phyloP scores from a whole-genome alignment of 1,140 invertebrate genomes.

The Temnothorax nylanderi region DNA sequence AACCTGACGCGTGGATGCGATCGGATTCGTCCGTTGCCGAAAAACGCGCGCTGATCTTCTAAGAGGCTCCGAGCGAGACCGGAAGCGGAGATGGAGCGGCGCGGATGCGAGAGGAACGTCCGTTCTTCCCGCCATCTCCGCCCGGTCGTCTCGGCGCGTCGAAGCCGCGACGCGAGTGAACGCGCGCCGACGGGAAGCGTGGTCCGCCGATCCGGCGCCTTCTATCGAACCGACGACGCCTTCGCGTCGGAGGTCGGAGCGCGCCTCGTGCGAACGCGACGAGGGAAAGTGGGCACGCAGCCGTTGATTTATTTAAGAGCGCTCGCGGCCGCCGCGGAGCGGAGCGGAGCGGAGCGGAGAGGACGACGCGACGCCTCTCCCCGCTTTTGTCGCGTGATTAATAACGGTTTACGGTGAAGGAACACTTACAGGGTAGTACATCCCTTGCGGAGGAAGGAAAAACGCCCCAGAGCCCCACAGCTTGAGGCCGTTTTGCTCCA shows the following conservation, averaged over 20 bases:
- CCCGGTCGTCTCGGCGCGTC: no score
- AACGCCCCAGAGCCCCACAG: conserved; percentile 97
- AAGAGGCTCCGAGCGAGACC: no score
- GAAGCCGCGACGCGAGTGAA: neutral
- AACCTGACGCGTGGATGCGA: neutral
- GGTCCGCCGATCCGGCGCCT: conserved; percentile 61
- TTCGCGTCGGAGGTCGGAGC: conserved; percentile 30
- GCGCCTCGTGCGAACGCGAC: conserved; percentile 33
- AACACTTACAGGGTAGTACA: conserved; percentile 96
- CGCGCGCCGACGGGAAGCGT: conserved; percentile 25
- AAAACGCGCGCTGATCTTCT: neutral
- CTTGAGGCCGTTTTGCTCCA: conserved; percentile 93
- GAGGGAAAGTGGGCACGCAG: conserved; percentile 16
- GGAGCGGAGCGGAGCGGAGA: neutral
- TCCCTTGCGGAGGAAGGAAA: conserved; percentile 96
- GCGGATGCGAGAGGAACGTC: no score
- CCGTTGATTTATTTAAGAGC: conserved; percentile 26
- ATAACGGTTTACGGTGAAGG: neutral
- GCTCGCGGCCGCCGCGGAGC: conserved; percentile 9
- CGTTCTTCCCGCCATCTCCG: conserved; percentile 28
- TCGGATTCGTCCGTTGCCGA: neutral
- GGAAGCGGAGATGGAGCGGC: neutral
- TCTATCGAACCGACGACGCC: conserved; percentile 70
- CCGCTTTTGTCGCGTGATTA: no score
- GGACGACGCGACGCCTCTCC: no score